These are phyloP conservation scores for Calliphora vicina DNA, from an alignment of 1,140 invertebrate genomes.

Conservation along the genomic window DNA sequence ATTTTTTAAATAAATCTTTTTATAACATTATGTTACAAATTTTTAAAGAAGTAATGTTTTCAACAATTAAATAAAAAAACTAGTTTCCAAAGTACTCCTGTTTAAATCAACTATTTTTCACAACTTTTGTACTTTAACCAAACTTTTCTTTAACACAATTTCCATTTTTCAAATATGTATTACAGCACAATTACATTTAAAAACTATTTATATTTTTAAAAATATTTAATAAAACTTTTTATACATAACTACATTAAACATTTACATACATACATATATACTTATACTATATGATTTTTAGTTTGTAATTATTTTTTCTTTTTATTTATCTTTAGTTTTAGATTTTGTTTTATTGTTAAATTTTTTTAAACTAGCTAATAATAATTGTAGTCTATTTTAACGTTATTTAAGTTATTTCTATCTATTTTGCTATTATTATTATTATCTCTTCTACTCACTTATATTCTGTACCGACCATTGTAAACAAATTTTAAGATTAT, in stretches of 20 bases:
- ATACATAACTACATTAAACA: background rate
- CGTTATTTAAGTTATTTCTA: background rate
- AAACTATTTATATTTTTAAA: slow-evolving; percentile 3
- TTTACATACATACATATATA: too few relatives aligned
- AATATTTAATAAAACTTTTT: background rate
- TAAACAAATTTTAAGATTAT: background rate
- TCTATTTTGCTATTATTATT: background rate
- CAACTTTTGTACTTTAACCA: too few relatives aligned
- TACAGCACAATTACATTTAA: background rate
- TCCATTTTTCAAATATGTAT: background rate
- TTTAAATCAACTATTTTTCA: too few relatives aligned
- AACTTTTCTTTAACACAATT: too few relatives aligned
- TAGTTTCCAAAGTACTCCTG: too few relatives aligned
- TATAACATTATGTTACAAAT: too few relatives aligned
- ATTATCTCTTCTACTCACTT: background rate
- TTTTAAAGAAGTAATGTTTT: too few relatives aligned
- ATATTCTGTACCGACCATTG: background rate
- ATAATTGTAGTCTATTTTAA: background rate
- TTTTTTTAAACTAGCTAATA: background rate
- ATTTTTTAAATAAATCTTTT: too few relatives aligned
- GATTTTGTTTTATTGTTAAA: background rate
- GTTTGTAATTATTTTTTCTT: background rate
- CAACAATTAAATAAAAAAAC: too few relatives aligned
- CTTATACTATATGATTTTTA: too few relatives aligned
- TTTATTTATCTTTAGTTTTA: background rate